phyloP scores from a whole-genome alignment of 2,797 vertebrate genomes.

The Oreochromis mossambicus region DNA sequence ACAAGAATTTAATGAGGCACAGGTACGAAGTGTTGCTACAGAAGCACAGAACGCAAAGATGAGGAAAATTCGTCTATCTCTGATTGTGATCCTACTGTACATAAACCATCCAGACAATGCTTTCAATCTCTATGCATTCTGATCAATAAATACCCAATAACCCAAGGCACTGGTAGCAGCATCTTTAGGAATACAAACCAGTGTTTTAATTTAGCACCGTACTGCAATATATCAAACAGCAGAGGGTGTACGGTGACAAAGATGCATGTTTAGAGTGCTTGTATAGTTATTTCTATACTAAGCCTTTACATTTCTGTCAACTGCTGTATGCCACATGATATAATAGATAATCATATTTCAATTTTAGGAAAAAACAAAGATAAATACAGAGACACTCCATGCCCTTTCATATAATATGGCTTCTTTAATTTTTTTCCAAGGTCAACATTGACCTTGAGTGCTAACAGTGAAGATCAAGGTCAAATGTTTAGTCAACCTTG shows the following conservation, averaged over 20 bases:
- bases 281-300: neutral
- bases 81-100: neutral
- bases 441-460: neutral
- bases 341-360: neutral
- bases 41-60: neutral
- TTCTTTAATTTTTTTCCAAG: neutral
- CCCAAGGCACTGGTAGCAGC: neutral
- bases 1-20: conserved; percentile 59
- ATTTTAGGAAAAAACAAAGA: neutral
- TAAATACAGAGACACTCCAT: neutral
- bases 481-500: neutral
- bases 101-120: conserved; percentile 1
- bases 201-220: neutral
- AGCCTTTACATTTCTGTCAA: neutral
- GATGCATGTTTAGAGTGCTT: neutral
- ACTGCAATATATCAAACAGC: neutral
- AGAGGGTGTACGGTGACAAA: neutral
- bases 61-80: neutral
- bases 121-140: conserved; percentile 1
- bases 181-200: neutral
- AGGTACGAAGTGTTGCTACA: conserved; percentile 31
- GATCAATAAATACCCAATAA: conserved; percentile 32
- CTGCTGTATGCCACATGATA: neutral
- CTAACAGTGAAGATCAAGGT: neutral
- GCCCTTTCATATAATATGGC: neutral